These are phyloP conservation scores for Listronotus oregonensis DNA, from an alignment of 1,140 invertebrate genomes.

Conservation along the genomic window DNA sequence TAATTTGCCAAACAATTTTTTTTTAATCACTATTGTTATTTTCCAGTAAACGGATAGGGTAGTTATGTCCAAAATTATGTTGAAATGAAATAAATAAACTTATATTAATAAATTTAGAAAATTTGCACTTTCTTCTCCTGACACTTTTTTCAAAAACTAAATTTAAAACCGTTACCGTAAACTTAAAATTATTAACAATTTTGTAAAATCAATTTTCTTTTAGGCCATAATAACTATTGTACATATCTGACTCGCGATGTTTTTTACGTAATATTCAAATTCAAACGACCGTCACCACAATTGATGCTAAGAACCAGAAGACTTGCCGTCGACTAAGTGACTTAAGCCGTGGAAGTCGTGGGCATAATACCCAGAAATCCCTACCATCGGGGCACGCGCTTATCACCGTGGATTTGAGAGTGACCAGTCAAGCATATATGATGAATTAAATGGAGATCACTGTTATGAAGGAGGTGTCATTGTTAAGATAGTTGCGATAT, in stretches of 20 bases:
- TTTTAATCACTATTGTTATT: no score
- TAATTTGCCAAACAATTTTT: no score
- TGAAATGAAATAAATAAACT: no score
- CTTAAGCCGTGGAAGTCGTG: constrained; percentile 28
- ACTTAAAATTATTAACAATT: no score
- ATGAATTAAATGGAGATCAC: constrained; percentile 47
- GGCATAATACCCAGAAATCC: constrained; percentile 39
- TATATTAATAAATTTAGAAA: no score
- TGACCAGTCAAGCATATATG: constrained; percentile 45
- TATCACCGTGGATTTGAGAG: constrained; percentile 31
- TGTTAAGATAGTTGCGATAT: constrained; percentile 29
- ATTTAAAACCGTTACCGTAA: no score
- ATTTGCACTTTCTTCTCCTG: no score
- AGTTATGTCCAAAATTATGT: no score
- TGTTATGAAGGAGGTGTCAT: constrained; percentile 45
- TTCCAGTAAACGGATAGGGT: no score
- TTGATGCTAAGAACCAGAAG: constrained; percentile 7
- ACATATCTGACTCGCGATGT: constrained; percentile 16
- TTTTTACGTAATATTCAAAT: neutral
- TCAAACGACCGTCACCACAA: constrained; percentile 1
- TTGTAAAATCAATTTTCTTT: neutral
- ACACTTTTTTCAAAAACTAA: no score
- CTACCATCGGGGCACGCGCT: constrained; percentile 41
- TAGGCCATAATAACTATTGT: neutral
- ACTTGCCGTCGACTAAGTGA: constrained; percentile 24